Evolutionary conservation across 2,113 vertebrate genomes (phyloP).

Genomic region (Antechinus stuartii): DNA sequence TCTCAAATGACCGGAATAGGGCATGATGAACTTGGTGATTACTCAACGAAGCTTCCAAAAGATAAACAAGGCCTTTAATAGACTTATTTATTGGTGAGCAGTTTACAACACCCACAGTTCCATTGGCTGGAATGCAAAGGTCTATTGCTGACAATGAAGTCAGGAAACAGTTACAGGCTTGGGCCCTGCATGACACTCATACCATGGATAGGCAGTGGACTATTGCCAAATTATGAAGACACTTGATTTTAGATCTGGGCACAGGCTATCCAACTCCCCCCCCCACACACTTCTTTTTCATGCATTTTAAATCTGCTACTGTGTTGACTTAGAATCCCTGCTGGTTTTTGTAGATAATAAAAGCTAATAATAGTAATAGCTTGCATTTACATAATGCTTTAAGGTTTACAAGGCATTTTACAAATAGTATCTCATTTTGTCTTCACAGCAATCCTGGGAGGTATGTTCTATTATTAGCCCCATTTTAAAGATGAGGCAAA

Average conservation of each 20-base stretch:
- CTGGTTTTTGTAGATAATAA: background rate
- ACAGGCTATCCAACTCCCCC: slow-evolving; percentile 29
- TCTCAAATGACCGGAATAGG: slow-evolving; percentile 55
- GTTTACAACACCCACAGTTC: slow-evolving; percentile 68
- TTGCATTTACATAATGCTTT: background rate
- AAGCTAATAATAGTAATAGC: background rate
- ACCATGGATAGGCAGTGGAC: slow-evolving; percentile 27
- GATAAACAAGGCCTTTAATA: slow-evolving; percentile 74
- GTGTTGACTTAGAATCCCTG: background rate
- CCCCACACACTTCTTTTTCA: background rate
- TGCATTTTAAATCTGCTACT: slow-evolving; percentile 12
- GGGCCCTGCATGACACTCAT: slow-evolving; percentile 52
- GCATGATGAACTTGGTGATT: slow-evolving; percentile 64
- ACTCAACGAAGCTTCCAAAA: slow-evolving; percentile 77
- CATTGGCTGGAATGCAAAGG: slow-evolving; percentile 65
- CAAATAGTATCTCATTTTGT: background rate
- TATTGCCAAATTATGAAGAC: slow-evolving; percentile 61
- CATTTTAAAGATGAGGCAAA: background rate
- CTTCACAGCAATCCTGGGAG: background rate
- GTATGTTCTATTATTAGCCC: background rate
- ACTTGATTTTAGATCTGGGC: slow-evolving; percentile 59
- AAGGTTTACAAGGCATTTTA: background rate
- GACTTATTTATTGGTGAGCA: slow-evolving; percentile 77
- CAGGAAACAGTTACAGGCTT: slow-evolving; percentile 57
- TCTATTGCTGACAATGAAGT: slow-evolving; percentile 58